Evolutionary conservation across 2,797 vertebrate genomes (phyloP).

Genomic region (Gymnothorax javanicus): DNA sequence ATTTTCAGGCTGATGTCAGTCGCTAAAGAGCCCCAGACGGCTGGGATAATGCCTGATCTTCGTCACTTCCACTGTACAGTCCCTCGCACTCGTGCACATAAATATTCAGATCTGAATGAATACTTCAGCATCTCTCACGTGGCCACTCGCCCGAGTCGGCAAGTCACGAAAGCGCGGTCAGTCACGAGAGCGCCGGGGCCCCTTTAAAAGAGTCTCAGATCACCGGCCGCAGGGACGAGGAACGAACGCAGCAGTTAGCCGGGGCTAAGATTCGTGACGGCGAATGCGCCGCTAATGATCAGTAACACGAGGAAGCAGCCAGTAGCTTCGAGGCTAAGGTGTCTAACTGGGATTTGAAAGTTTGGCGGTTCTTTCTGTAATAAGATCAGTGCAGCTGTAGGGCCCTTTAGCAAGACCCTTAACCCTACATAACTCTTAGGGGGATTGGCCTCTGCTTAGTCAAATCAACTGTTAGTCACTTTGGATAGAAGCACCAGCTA

Average conservation of each 20-base stretch:
- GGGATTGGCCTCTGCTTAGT: too few relatives aligned
- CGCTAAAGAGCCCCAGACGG: not conserved
- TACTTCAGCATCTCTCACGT: constrained; percentile 30
- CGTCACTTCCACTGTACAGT: not conserved
- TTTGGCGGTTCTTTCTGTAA: too few relatives aligned
- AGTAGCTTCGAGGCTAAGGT: too few relatives aligned
- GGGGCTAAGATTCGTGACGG: not conserved
- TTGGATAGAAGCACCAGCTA: too few relatives aligned
- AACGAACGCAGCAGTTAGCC: not conserved
- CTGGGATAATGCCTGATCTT: constrained; percentile 34
- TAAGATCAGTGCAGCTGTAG: too few relatives aligned
- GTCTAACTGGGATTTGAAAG: too few relatives aligned
- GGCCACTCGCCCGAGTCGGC: not conserved
- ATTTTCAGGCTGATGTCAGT: constrained; percentile 28
- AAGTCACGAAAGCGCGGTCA: not conserved
- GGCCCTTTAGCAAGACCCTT: too few relatives aligned
- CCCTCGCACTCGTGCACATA: constrained; percentile 26
- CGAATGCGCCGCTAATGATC: not conserved
- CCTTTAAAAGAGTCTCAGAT: constrained; percentile 1
- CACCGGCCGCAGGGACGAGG: not conserved
- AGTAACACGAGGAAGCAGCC: not conserved
- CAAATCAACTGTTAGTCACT: too few relatives aligned
- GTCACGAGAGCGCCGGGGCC: not conserved
- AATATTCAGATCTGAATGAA: constrained; percentile 44
- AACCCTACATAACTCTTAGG: too few relatives aligned